These are phyloP conservation scores for Cercopithecus mona DNA, from an alignment of 2,113 vertebrate genomes.

Conservation along the genomic window DNA sequence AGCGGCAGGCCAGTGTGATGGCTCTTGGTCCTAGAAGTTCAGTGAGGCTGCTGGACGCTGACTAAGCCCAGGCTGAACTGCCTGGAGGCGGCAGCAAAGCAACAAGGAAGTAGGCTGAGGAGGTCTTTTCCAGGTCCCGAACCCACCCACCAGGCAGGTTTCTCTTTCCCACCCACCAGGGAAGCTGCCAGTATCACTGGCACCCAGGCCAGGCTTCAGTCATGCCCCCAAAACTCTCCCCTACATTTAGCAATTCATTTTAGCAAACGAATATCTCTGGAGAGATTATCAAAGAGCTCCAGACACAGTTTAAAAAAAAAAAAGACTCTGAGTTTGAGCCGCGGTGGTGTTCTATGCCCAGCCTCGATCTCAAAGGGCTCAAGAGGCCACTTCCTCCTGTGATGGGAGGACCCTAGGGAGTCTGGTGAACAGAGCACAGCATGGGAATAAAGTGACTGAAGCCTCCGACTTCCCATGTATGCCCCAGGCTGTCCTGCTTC, in stretches of 20 bases:
- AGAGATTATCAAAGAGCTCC: neutral
- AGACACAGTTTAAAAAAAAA: neutral
- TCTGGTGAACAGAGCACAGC: neutral
- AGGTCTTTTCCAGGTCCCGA: neutral
- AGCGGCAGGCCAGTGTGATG: too few species aligned
- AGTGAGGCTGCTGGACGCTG: fast-evolving
- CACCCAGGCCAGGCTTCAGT: neutral
- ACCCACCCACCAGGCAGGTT: neutral
- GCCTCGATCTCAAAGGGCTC: neutral
- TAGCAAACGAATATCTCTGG: neutral
- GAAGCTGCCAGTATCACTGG: too few species aligned
- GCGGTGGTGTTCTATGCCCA: neutral
- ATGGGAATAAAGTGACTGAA: neutral
- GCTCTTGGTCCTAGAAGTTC: fast-evolving
- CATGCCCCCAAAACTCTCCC: neutral
- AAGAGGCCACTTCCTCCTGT: neutral
- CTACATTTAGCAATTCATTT: neutral
- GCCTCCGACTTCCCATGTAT: neutral
- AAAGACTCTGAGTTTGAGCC: neutral
- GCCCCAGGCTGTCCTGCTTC: neutral
- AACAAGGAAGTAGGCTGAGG: neutral
- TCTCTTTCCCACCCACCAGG: neutral
- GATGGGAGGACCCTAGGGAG: neutral
- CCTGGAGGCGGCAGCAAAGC: neutral
- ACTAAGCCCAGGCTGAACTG: neutral